Conservation (phyloP, 2,888 invertebrate genomes). For the Lymantria monacha region DNA sequence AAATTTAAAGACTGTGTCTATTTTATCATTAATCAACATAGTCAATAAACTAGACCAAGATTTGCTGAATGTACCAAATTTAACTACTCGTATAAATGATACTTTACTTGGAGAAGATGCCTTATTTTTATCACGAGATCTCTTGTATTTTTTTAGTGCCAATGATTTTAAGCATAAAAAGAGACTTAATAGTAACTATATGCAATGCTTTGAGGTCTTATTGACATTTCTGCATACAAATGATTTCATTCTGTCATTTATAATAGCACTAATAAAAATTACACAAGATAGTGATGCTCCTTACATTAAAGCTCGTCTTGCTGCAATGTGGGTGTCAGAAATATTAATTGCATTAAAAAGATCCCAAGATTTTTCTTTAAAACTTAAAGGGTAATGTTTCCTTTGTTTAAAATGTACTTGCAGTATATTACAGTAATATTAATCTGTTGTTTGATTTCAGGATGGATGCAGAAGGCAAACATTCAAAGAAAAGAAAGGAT, state of each 20-base stretch:
- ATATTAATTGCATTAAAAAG: slow-evolving; percentile 69
- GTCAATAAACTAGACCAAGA: slow-evolving; percentile 51
- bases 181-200: slow-evolving; percentile 49
- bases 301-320: slow-evolving; percentile 53
- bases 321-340: slow-evolving; percentile 80
- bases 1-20: slow-evolving; percentile 55
- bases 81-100: slow-evolving; percentile 42
- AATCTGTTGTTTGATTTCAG: slow-evolving; percentile 41
- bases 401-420: not conserved
- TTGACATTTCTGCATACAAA: slow-evolving; percentile 76
- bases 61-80: slow-evolving; percentile 46
- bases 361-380: slow-evolving; percentile 54
- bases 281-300: slow-evolving; percentile 51
- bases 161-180: slow-evolving; percentile 41
- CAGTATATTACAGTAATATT: not conserved
- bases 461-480: slow-evolving; percentile 28
- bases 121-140: slow-evolving; percentile 59
- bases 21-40: slow-evolving; percentile 48
- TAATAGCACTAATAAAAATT: slow-evolving; percentile 66
- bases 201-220: slow-evolving; percentile 79
- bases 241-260: slow-evolving; percentile 71
- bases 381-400: slow-evolving; percentile 46
- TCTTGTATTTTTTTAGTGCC: slow-evolving; percentile 49
- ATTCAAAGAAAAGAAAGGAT: slow-evolving; percentile 51
- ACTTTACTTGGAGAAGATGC: slow-evolving; percentile 59